Percentiles rank a stretch among this genome's conserved stretches.
Conservation (phyloP, 2,888 invertebrate species). For the Spialia ferax region DNA sequence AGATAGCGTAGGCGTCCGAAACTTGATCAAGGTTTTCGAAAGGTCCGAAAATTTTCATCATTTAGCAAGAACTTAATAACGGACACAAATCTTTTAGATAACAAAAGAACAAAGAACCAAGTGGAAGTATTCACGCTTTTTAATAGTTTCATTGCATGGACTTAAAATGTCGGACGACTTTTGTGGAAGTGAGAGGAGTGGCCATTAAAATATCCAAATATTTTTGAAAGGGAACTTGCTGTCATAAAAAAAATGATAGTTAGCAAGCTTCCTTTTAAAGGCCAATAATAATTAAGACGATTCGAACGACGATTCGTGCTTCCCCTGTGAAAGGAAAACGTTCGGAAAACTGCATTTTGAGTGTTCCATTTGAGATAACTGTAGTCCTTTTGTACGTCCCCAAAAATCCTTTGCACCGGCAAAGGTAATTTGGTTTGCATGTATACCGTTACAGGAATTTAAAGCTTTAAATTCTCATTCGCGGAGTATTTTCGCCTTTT, state of each 20-base stretch:
- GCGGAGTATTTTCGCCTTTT: background rate
- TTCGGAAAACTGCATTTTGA: background rate
- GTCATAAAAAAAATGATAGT: too few species aligned
- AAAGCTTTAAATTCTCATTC: background rate
- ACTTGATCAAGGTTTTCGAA: background rate
- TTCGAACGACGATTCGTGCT: background rate
- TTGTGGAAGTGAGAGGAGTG: background rate
- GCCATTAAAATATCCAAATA: background rate
- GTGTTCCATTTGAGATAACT: background rate
- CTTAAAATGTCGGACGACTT: background rate
- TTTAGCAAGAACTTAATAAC: background rate
- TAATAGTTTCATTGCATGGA: background rate
- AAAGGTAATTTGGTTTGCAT: constrained; percentile 5
- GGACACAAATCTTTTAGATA: background rate
- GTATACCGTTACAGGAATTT: background rate
- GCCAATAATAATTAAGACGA: background rate
- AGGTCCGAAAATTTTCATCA: background rate
- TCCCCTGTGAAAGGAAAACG: background rate
- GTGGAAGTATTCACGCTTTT: background rate
- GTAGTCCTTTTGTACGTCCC: constrained; percentile 3
- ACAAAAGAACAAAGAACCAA: background rate
- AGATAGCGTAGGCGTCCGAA: background rate
- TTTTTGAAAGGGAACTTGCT: too few species aligned
- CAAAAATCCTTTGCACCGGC: background rate
- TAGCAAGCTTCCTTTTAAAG: background rate